A percentile compares a stretch with the other conserved stretches of the same genome.
Evolutionary conservation across 1,140 invertebrate genomes (phyloP).

Genomic region (Philotrypesis tridentata): DNA sequence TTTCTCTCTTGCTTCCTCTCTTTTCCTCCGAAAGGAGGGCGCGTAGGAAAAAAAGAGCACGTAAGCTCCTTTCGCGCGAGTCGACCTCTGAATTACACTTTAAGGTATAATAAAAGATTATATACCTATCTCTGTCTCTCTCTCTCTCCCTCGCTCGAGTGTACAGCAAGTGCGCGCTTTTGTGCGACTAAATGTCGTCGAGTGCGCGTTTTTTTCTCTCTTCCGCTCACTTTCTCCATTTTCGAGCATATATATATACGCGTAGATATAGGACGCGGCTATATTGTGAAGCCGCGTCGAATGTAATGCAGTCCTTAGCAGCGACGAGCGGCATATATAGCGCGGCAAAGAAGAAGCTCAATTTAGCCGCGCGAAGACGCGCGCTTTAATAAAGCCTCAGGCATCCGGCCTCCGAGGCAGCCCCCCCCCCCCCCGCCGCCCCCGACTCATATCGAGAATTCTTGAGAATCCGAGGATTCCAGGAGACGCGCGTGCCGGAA

Average conservation of each 20-base stretch:
- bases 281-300: slow-evolving; percentile 23
- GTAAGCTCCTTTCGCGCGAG: not conserved
- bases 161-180: not conserved
- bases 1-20: no score
- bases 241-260: not conserved
- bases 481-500: slow-evolving; percentile 50
- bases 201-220: no score
- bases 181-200: not conserved
- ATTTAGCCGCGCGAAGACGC: slow-evolving; percentile 44
- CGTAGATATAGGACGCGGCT: no score
- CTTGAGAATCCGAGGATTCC: slow-evolving; percentile 65
- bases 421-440: no score
- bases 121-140: no score
- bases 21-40: not conserved
- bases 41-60: not conserved
- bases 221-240: not conserved
- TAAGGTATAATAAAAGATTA: slow-evolving; percentile 34
- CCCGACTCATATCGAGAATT: slow-evolving; percentile 68
- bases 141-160: no score
- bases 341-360: slow-evolving; percentile 45
- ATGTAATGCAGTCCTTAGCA: slow-evolving; percentile 10
- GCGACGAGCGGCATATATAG: not conserved
- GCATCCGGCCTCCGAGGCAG: no score
- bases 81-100: slow-evolving; percentile 38
- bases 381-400: slow-evolving; percentile 70